These are phyloP conservation scores for Ditylenchus dipsaci DNA, from an alignment of 1,140 invertebrate genomes.

Conservation along the genomic window DNA sequence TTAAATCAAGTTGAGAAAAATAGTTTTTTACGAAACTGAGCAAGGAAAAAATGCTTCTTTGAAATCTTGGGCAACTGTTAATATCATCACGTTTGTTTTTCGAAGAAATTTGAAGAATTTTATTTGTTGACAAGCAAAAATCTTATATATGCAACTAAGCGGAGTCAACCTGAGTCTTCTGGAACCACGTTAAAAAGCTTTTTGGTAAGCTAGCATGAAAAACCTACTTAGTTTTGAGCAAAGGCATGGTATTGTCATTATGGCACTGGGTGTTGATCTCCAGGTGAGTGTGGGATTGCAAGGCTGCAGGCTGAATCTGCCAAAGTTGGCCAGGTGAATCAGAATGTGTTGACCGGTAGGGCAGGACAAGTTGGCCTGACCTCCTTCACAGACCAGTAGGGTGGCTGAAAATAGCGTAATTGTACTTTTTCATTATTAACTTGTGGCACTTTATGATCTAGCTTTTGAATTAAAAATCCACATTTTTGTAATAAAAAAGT, in stretches of 20 bases:
- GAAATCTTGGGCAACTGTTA: background rate
- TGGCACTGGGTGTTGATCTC: conserved; percentile 20
- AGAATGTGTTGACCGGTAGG: conserved; percentile 19
- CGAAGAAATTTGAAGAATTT: background rate
- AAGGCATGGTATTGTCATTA: conserved; percentile 14
- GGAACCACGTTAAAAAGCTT: no score
- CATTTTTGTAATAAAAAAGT: background rate
- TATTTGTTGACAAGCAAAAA: background rate
- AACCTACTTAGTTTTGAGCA: conserved; percentile 18
- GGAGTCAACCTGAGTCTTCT: background rate
- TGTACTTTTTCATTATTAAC: no score
- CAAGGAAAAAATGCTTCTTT: background rate
- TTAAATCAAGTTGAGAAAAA: no score
- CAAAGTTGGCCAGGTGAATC: conserved; percentile 26
- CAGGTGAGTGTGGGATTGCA: conserved; percentile 16
- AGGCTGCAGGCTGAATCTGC: conserved; percentile 19
- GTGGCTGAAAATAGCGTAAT: conserved; percentile 14
- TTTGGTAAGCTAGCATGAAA: background rate
- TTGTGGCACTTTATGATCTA: no score
- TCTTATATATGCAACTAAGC: background rate
- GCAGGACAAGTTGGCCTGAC: conserved; percentile 13
- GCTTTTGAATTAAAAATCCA: background rate
- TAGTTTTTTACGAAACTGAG: no score
- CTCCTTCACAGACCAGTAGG: conserved; percentile 21
- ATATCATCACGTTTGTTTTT: no score